Conservation (phyloP, 2,888 invertebrate species). For the Neoascia interrupta region DNA sequence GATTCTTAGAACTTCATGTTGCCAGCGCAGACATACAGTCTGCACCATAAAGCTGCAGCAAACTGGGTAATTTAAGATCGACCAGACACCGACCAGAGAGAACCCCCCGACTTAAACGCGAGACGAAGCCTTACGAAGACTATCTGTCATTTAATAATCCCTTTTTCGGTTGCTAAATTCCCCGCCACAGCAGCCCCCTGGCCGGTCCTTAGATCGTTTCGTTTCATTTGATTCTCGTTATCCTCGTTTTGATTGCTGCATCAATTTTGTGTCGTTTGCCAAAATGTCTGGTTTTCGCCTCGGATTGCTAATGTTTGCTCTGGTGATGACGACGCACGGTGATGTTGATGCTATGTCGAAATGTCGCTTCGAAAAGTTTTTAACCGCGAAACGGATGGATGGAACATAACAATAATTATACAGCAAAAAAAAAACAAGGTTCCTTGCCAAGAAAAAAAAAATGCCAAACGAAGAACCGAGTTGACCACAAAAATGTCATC, state of each 20-base stretch:
- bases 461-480: constrained; percentile 16
- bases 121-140: constrained; percentile 66
- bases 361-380: constrained; percentile 44
- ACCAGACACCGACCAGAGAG: constrained; percentile 42
- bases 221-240: constrained; percentile 63
- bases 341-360: constrained; percentile 55
- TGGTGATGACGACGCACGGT: constrained; percentile 13
- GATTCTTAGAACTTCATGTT: constrained; percentile 59
- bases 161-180: constrained; percentile 2
- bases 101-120: constrained; percentile 57
- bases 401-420: constrained; percentile 60
- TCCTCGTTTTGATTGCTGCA: constrained; percentile 60
- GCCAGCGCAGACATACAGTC: constrained; percentile 64
- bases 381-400: constrained; percentile 68
- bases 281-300: constrained; percentile 61
- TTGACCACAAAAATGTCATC: constrained; percentile 78
- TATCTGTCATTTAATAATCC: constrained; percentile 68
- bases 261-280: constrained; percentile 58
- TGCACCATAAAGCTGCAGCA: constrained; percentile 33
- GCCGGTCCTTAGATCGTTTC: constrained; percentile 15
- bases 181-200: not conserved
- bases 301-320: constrained; percentile 36
- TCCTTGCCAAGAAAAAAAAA: constrained; percentile 32
- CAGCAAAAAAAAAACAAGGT: constrained; percentile 1
- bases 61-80: constrained; percentile 67